Base-by-base conservation (phyloP, 1,140 invertebrate genomes). In the Sitophilus oryzae region DNA sequence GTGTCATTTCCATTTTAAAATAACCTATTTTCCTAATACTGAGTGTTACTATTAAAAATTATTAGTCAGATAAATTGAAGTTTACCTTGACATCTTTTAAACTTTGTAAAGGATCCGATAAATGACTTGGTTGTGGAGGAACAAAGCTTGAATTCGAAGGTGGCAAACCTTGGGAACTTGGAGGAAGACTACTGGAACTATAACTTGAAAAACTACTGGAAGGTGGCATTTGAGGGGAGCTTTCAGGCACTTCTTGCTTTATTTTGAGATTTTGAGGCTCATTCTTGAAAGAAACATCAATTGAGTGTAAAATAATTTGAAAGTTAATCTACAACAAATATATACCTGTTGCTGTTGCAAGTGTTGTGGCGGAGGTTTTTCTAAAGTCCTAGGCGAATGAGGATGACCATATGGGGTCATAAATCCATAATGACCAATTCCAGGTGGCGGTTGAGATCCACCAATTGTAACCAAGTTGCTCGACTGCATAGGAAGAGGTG, bases 251-350 rank as follows among this genome's bases (percentile, higher is more conserved):
- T 73, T 88, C 86, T 67, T 88, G 83, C 69, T 89, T 89, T 16
- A 88, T 86, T 68, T 89, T 88, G 41, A 87, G 72, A 68, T 88
- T 87, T 66, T 88, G 86, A 9, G 85, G 85, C 68, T 87, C 75
- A 68, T 80, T 70, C 49, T 57, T 9, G 20, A 52, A 43, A 34
- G 18, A 44, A 44, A 18, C 1, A 6, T 10, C n/a, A 45, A 42
- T 11, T 8, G 18, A 10, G 10, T 15, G 10, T 22, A 21, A 10
- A 18, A 22, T 21, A 16, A 20, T 19, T 44, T 19, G 16, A 22
- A 5, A 20, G 6, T 21, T 23, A 10, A 1, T 19, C 10, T 10
- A 22, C 14, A 20, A 16, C 8, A 19, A 1, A 14, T 4, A 47
- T 15, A 23, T 10, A 36, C 35, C 22, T 40, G 35, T 68, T 75